Evolutionary conservation across 2,888 invertebrate genomes (phyloP).

Genomic region (Frankliniella intonsa): DNA sequence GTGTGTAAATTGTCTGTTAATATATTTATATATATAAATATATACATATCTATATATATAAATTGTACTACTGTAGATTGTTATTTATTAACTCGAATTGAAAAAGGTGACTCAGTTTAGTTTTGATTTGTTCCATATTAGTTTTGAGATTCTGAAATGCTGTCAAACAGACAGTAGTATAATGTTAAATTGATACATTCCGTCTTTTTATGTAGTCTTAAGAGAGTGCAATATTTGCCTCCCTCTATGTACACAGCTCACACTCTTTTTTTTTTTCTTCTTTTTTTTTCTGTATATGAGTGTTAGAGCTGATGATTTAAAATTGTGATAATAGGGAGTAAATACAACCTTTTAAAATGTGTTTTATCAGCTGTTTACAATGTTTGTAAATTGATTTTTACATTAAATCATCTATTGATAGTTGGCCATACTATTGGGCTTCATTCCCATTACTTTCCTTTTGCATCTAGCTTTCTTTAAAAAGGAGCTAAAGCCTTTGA

Average conservation of each 20-base stretch:
- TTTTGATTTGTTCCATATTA: background rate
- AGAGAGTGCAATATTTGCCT: slow-evolving; percentile 11
- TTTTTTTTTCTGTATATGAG: background rate
- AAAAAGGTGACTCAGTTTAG: background rate
- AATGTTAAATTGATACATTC: background rate
- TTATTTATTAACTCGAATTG: slow-evolving; percentile 7
- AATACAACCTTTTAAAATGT: slow-evolving; percentile 1
- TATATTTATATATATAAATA: slow-evolving; percentile 24
- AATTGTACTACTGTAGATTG: slow-evolving; percentile 2
- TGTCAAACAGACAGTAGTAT: background rate
- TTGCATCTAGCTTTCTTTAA: background rate
- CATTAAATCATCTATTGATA: background rate
- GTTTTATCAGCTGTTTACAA: slow-evolving; percentile 7
- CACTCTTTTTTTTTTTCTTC: background rate
- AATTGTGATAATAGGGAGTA: slow-evolving; percentile 27
- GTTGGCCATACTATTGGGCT: slow-evolving; percentile 7
- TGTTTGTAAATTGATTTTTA: slow-evolving; percentile 16
- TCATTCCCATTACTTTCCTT: slow-evolving; percentile 10
- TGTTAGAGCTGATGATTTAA: slow-evolving; percentile 15
- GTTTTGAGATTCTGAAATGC: background rate
- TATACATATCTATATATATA: slow-evolving; percentile 21
- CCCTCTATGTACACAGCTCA: background rate
- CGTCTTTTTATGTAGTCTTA: slow-evolving; percentile 17
- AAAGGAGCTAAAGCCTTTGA: background rate
- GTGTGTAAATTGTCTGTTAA: slow-evolving; percentile 19